Conservation (phyloP, 1,140 invertebrate species). For the Steinernema feltiae region DNA sequence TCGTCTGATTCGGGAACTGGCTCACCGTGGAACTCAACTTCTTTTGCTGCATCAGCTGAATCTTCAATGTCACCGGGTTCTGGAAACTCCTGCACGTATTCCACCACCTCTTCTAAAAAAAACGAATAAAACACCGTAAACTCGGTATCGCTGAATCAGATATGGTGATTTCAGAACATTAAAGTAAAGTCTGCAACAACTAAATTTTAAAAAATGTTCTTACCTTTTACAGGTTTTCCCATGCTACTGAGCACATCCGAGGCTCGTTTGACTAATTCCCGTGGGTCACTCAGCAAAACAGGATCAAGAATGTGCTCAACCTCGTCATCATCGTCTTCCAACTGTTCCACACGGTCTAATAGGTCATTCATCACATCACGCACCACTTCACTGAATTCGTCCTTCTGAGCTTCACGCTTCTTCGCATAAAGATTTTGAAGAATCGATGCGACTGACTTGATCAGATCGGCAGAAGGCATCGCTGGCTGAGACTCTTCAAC, state of each 20-base stretch:
- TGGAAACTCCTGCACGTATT: conserved; percentile 4
- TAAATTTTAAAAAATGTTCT: too few relatives aligned
- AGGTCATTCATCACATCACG: not conserved
- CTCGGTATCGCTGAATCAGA: too few relatives aligned
- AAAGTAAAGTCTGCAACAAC: too few relatives aligned
- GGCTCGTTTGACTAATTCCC: conserved; percentile 8
- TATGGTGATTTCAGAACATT: too few relatives aligned
- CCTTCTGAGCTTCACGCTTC: not conserved
- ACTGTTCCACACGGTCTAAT: not conserved
- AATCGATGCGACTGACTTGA: not conserved
- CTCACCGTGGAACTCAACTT: conserved; percentile 33
- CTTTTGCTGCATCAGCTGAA: not conserved
- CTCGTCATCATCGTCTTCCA: not conserved
- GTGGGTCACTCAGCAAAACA: not conserved
- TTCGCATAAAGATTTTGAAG: not conserved
- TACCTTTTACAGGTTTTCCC: not conserved
- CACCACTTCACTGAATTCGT: not conserved
- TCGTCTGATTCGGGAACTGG: conserved; percentile 25
- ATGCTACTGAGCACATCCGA: not conserved
- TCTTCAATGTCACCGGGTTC: not conserved
- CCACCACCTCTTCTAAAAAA: not conserved
- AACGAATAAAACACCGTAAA: not conserved
- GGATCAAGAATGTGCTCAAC: not conserved
- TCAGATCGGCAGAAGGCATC: not conserved
- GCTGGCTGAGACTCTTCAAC: not conserved